Evolutionary conservation across 2,113 vertebrate genomes (phyloP), one percentile per base, ranked within the genome.

Genomic region (Aldabrachelys gigantea): DNA sequence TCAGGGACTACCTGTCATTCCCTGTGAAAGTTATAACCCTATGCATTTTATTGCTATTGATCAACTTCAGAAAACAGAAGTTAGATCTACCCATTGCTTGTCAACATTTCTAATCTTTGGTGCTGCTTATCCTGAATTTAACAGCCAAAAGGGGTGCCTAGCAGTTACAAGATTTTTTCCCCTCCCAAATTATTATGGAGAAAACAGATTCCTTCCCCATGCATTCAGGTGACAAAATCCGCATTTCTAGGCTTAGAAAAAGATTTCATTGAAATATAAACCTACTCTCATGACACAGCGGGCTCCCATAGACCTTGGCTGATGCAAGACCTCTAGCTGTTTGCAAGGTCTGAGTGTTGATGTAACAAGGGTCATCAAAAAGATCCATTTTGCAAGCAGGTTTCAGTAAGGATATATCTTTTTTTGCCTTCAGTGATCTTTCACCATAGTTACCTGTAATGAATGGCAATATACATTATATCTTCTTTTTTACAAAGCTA

Each of bases 311-410:
- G 38, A 10, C 75, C 91, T 95, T 96, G 35, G 88, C 7, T 29
- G 96, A 0, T 88, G 93, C 91, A 79, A 95, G 80, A 69, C 82
- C 81, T 5, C 80, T 87, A 82, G 96, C 80, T 69, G 95, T 56
- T 54, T 97, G 97, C 65, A 98, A 89, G 82, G 91, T 90, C 94
- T 98, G 98, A 0, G 98, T 98, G 87, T 98, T 99, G 92, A 99
- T 98, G 91, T 98, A 98, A 96, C 97, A 98, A 0, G 98, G 98
- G 72, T 98, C 98, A 38, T 98, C 98, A 79, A 98, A 98, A 84
- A 98, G 97, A 87, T 98, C 97, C 85, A 92, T 49, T 90, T 80
- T 97, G 93, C 96, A 97, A 1, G 89, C 82, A 54, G 93, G 89
- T 95, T 97, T 98, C 97, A 93, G 35, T 27, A 93, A 81, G 0